Base-by-base conservation (phyloP, 2,888 invertebrate species). In the Nebria brevicollis region DNA sequence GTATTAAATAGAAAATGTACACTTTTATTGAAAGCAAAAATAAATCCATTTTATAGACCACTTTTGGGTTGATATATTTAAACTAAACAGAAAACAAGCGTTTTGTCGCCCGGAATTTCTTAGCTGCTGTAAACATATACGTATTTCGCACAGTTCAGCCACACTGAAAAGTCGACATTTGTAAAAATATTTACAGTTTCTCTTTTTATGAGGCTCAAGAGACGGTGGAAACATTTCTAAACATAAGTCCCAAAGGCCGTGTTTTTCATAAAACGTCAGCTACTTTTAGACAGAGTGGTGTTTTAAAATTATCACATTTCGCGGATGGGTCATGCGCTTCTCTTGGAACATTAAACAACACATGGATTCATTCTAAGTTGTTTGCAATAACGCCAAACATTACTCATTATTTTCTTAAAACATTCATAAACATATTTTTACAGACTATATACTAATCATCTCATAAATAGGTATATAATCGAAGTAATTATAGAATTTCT, bases 131-230 rank as follows among this genome's bases (percentile, higher is more conserved):
- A 70, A 70, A 34, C 3, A 70, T 70, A 70, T 25, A 34, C 20
- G 20, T 20, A 20, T 20, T 54, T 34, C 70, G 20, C 70, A 70
- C 25, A 25, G 70, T 70, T 26, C 20, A 25, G 70, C 20, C 11
- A 11, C 25, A 70, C 25, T 34, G 34, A 26, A 34, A 70, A 11
- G 25, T 70, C 70, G 25, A 34, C 70, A 70, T 70, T 70, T 70
- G 70, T 70, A 70, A 70, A 70, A 15, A 70, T 70, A 15, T 70
- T 70, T 34, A 70, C 20, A 34, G 25, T 70, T 70, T 70, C 54
- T 54, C 6, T 54, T 54, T 54, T 54, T 54, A 54, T 6, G 54
- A 54, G 54, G 54, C 54, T 8, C 54, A 7, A 13, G 54, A 54
- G 54, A 54, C 54, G 54, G 11, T 54, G 54, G 34, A 54, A 54